Base-by-base conservation (phyloP, 2,888 invertebrate genomes). In the Melolontha melolontha region DNA sequence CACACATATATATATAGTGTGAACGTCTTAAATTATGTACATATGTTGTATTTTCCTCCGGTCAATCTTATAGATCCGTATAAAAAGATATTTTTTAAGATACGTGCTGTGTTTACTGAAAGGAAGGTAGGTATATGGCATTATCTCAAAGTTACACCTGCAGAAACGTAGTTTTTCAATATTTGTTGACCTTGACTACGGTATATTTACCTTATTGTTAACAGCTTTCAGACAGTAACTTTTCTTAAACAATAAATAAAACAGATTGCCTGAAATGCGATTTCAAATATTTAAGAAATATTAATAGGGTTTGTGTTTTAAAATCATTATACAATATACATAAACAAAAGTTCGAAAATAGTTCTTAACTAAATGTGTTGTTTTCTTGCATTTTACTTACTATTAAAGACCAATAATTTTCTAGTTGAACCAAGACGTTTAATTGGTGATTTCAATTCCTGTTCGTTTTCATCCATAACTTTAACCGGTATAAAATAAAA, bases 341-440 rank as follows among this genome's bases (percentile, higher is more conserved):
- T 59, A 59, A 55, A 65, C 57, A 57, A 49, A 68, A 44, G 52
- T 49, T 66, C 65, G 40, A 69, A 69, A 69, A 65, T 68, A 69
- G 59, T 66, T 66, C 51, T 65, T 54, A 52, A 64, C 14, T 39
- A 51, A 50, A 40, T 42, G 59, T 64, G 49, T 59, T 34, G 64
- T 52, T 52, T 52, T 17, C 12, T 63, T 12, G 12, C 16, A 14
- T 12, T 34, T 34, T 62, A 90, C 92, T 91, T 81, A 92, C 92
- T 92, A 82, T 90, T 92, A 78, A 92, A 92, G 69, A 92, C 89
- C 50, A 92, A 87, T 73, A 93, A 86, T 84, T 93, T 93, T 80
- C 93, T 88, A 64, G 92, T 92, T 72, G 93, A 93, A 78, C 93
- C 93, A 73, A 93, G 88, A 70, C 93, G 86, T 82, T 91, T 91